Evolutionary conservation across 2,797 vertebrate species (phyloP).

Genomic region (Rhinella marina): DNA sequence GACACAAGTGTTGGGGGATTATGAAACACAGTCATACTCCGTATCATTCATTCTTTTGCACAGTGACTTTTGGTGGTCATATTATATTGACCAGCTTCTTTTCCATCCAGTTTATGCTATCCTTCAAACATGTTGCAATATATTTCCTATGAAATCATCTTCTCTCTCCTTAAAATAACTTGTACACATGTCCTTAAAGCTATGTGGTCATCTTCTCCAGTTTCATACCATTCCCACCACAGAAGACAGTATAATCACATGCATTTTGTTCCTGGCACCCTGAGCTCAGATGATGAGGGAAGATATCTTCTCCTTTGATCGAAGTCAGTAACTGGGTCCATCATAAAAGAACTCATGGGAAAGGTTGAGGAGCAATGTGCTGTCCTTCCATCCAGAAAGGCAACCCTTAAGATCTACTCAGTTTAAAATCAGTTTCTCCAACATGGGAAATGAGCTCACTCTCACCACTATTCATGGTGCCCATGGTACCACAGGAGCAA

Average conservation of each 20-base stretch:
- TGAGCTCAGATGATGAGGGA: not conserved
- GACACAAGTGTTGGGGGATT: not conserved
- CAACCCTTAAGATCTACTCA: not conserved
- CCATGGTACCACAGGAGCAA: conserved; percentile 2
- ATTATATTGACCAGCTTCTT: not conserved
- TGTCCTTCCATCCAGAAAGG: not conserved
- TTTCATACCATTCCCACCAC: not conserved
- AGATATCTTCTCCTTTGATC: not conserved
- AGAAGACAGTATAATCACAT: not conserved
- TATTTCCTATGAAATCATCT: not conserved
- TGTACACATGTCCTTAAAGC: not conserved
- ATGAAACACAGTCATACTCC: not conserved
- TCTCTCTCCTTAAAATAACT: not conserved
- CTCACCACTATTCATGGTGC: not conserved
- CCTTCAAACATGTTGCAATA: not conserved
- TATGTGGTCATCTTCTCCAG: not conserved
- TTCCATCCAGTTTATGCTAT: not conserved
- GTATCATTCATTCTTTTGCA: not conserved
- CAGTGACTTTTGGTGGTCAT: not conserved
- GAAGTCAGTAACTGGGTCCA: not conserved
- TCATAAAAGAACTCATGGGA: not conserved
- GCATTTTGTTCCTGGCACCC: not conserved
- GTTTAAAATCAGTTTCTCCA: not conserved
- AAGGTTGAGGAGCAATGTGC: not conserved
- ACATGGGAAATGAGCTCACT: not conserved